Percentiles rank a stretch among this genome's conserved stretches.
phyloP scores from a whole-genome alignment of 2,888 invertebrate species.

The Pelosia muscerda region DNA sequence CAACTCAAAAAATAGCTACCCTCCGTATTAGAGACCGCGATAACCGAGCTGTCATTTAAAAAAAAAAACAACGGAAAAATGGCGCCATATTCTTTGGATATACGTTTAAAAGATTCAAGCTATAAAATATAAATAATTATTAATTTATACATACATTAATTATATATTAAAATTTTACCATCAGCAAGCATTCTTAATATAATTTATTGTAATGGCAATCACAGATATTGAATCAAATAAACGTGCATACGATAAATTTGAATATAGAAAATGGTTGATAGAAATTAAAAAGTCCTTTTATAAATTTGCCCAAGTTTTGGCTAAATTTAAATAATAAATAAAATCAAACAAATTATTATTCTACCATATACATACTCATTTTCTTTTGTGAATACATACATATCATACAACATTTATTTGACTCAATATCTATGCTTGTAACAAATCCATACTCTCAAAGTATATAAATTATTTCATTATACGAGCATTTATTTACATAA shows the following conservation, averaged over 20 bases:
- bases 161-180: slow-evolving; percentile 10
- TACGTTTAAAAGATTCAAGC: slow-evolving; percentile 22
- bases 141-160: slow-evolving; percentile 35
- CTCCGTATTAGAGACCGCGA: slow-evolving; percentile 18
- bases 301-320: too few species aligned
- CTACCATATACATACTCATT: too few species aligned
- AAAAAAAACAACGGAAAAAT: slow-evolving; percentile 1
- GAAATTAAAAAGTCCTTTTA: too few species aligned
- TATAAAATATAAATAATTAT: slow-evolving; percentile 18
- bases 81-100: slow-evolving; percentile 18
- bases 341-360: too few species aligned
- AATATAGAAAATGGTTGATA: neutral
- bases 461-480: slow-evolving; percentile 30
- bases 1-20: slow-evolving; percentile 2
- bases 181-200: slow-evolving; percentile 26
- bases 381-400: too few species aligned
- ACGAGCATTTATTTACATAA: slow-evolving; percentile 30
- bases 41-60: slow-evolving; percentile 12
- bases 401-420: neutral
- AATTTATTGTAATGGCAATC: slow-evolving; percentile 12
- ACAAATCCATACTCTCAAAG: slow-evolving; percentile 37
- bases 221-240: slow-evolving; percentile 4
- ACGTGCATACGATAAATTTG: neutral
- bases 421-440: slow-evolving; percentile 30
- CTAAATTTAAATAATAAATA: too few species aligned